Base-by-base conservation (phyloP, 53 echinoderm and acorn worm genomes). In the Stichopus horrens region DNA sequence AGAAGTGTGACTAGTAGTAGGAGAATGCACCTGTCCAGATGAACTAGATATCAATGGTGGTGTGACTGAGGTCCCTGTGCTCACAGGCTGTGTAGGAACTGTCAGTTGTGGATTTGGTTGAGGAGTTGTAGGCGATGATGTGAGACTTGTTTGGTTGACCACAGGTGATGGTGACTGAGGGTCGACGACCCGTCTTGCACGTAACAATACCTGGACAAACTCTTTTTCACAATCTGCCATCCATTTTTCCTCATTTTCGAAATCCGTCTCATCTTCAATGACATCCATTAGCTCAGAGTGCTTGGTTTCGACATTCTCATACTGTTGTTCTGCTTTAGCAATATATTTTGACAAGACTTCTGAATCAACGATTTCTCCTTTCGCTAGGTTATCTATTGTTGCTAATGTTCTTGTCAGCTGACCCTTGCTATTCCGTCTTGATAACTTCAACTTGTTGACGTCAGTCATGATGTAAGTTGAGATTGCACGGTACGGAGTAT, bases 251-350 rank as follows among this genome's bases (percentile, higher is more conserved):
- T 60, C 74, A 59, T 10, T 63, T 63, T 63, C 63, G 0, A n/a
- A n/a, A n/a, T n/a, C n/a, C n/a, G n/a, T n/a, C n/a, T n/a, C n/a
- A n/a, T n/a, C n/a, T n/a, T n/a, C n/a, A n/a, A n/a, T n/a, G n/a
- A n/a, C n/a, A 4, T 91, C 79, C 73, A 93, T 86, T 86, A 91
- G n/a, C 53, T 93, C 86, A 6, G 79, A 54, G 14, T 93, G 91
- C 58, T 86, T 91, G 4, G 0, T 4, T 57, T 82, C 82, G 14
- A 82, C 51, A 51, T 51, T 86, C 75, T 19, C 21, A 76, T 90
- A 92, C 88, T 90, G 89, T 76, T 88, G 66, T 79, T 95, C 93
- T 63, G 95, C 93, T 79, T 90, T 95, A 59, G 52, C 79, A 37
- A 91, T 90, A 78, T 94, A 93, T 21, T 81, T 86, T 79, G 85